These are phyloP conservation scores for Parnassius mnemosyne DNA, from an alignment of 2,888 invertebrate species.

Conservation along the genomic window DNA sequence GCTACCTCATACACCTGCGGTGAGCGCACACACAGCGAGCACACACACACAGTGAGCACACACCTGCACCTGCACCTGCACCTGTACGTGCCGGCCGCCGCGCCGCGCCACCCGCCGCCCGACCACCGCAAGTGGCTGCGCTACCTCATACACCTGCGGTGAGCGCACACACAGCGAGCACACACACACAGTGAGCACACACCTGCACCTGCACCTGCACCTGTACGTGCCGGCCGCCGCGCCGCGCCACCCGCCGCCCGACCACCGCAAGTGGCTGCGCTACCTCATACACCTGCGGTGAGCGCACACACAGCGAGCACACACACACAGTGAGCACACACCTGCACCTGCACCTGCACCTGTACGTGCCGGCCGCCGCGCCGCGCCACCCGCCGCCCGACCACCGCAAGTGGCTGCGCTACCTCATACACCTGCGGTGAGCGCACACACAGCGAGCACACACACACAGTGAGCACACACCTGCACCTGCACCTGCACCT, in stretches of 20 bases:
- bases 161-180: constrained; percentile 32
- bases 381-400: background rate
- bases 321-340: too few species aligned
- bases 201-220: too few species aligned
- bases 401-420: too few species aligned
- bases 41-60: too few species aligned
- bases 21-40: constrained; percentile 51
- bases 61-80: too few species aligned
- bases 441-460: too few species aligned
- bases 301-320: background rate
- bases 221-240: too few species aligned
- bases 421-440: background rate
- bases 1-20: constrained; percentile 97
- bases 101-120: constrained; percentile 44
- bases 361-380: background rate
- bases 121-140: constrained; percentile 88
- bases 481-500: background rate
- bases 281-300: background rate
- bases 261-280: too few species aligned
- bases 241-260: too few species aligned
- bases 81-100: constrained; percentile 86
- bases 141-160: constrained; percentile 97
- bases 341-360: background rate
- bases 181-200: too few species aligned
- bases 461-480: too few species aligned